Evolutionary conservation across 2,888 invertebrate genomes (phyloP).

Genomic region (Petrophora chlorosata): DNA sequence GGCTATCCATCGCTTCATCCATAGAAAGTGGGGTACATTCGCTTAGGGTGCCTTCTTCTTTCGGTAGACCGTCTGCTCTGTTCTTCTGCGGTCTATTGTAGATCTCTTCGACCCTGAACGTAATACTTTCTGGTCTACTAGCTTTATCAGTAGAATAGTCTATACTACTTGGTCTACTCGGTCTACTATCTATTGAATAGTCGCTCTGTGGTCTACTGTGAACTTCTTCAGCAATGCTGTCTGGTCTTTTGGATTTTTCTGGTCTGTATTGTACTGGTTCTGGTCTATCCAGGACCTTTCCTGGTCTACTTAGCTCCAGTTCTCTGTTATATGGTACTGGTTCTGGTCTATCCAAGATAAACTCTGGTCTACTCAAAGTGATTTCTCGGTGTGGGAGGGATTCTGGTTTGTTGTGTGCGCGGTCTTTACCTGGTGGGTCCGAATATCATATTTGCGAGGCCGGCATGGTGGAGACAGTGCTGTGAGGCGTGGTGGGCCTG

Average conservation of each 20-base stretch:
- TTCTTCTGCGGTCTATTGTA: slow-evolving; percentile 21
- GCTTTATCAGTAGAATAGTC: slow-evolving; percentile 11
- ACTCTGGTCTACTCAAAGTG: slow-evolving; percentile 7
- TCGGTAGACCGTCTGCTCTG: slow-evolving; percentile 7
- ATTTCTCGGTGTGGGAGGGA: neutral
- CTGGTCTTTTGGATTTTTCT: neutral
- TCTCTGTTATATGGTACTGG: slow-evolving; percentile 16
- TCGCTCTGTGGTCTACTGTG: no score
- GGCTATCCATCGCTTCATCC: slow-evolving; percentile 31
- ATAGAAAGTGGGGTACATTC: slow-evolving; percentile 28
- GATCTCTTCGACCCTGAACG: slow-evolving; percentile 12
- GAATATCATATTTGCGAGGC: slow-evolving; percentile 84
- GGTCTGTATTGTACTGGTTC: slow-evolving; percentile 17
- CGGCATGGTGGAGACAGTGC: slow-evolving; percentile 95
- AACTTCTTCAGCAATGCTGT: neutral
- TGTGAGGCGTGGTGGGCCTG: slow-evolving; percentile 95
- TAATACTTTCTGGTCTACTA: slow-evolving; percentile 17
- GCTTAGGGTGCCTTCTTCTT: slow-evolving; percentile 22
- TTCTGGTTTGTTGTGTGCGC: slow-evolving; percentile 1
- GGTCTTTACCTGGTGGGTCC: slow-evolving; percentile 36
- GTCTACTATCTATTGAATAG: no score
- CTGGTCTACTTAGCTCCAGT: slow-evolving; percentile 1
- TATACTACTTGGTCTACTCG: neutral
- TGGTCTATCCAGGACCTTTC: slow-evolving; percentile 14
- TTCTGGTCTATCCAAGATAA: slow-evolving; percentile 14